Conservation (phyloP, 2,113 vertebrate genomes). For the Ariopsis seemanni region DNA sequence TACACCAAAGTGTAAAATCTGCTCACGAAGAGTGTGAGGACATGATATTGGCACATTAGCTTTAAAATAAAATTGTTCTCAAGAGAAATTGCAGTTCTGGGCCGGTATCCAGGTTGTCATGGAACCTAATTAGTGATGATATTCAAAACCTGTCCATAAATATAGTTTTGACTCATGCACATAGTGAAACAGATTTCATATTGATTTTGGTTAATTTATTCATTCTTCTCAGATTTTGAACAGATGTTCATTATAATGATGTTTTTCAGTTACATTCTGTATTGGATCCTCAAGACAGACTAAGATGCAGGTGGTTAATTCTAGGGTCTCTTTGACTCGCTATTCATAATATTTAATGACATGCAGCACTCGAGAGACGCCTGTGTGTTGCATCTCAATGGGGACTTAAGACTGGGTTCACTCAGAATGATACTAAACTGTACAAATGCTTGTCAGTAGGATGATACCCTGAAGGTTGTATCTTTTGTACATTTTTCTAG, state of each 20-base stretch:
- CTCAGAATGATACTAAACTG: not conserved
- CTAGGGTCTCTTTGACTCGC: not conserved
- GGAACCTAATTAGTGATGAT: conserved; percentile 24
- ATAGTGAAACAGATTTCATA: conserved; percentile 9
- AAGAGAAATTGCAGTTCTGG: conserved; percentile 18
- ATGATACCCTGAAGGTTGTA: not conserved
- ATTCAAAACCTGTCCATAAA: conserved; percentile 17
- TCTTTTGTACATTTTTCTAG: not conserved
- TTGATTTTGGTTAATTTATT: conserved; percentile 1
- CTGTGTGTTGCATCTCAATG: not conserved
- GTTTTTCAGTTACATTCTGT: not conserved
- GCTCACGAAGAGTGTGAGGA: not conserved
- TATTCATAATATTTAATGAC: not conserved
- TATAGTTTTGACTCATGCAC: not conserved
- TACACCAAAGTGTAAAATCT: conserved; percentile 3
- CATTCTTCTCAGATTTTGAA: not conserved
- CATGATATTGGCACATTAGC: conserved; percentile 26
- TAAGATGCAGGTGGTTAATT: conserved; percentile 23
- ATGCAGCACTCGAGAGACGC: not conserved
- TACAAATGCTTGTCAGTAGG: not conserved
- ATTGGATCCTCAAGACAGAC: not conserved
- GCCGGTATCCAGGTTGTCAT: conserved; percentile 26
- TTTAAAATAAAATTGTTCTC: conserved; percentile 16
- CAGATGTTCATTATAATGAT: conserved; percentile 27
- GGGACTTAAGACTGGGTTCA: not conserved